Percentiles rank a stretch among this genome's conserved stretches.
Evolutionary conservation across 2,113 vertebrate species (phyloP).

Genomic region (Hepsetus odoe): DNA sequence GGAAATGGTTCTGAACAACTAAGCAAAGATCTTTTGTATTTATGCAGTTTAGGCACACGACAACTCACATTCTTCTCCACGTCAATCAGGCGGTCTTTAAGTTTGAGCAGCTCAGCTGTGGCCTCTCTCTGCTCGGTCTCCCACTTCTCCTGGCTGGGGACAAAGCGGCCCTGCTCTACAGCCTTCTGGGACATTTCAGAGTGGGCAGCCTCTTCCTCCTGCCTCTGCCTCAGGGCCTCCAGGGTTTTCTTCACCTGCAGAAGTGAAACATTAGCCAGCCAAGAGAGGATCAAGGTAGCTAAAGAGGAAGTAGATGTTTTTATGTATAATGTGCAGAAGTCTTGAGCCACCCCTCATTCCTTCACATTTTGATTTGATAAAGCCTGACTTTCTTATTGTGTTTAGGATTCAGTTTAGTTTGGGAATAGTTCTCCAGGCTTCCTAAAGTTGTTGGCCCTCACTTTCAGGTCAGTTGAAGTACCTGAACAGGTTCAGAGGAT

Average conservation of each 20-base stretch:
- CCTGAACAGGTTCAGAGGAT: no score
- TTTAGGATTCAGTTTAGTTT: no score
- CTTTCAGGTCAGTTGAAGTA: no score
- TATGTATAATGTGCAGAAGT: no score
- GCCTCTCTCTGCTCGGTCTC: slow-evolving; percentile 74
- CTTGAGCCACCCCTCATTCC: no score
- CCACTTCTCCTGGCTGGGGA: slow-evolving; percentile 68
- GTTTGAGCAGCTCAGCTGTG: slow-evolving; percentile 85
- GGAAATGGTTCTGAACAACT: no score
- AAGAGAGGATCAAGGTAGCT: background rate
- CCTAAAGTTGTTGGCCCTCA: no score
- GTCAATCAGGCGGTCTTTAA: slow-evolving; percentile 90
- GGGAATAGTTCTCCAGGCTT: no score
- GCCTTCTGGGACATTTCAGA: slow-evolving; percentile 63
- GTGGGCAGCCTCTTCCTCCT: slow-evolving; percentile 66
- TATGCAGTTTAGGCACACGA: no score
- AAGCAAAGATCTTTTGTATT: no score
- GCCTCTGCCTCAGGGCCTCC: slow-evolving; percentile 70
- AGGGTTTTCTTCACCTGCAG: slow-evolving; percentile 77
- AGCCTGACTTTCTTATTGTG: no score
- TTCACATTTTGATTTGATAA: no score
- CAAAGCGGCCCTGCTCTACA: slow-evolving; percentile 35
- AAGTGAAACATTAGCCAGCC: background rate
- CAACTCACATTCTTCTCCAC: slow-evolving; percentile 89
- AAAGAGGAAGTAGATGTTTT: background rate